Percentiles rank a stretch among this genome's conserved stretches.
Conservation (phyloP, 2,888 invertebrate species). For the Heliconius ethilla region DNA sequence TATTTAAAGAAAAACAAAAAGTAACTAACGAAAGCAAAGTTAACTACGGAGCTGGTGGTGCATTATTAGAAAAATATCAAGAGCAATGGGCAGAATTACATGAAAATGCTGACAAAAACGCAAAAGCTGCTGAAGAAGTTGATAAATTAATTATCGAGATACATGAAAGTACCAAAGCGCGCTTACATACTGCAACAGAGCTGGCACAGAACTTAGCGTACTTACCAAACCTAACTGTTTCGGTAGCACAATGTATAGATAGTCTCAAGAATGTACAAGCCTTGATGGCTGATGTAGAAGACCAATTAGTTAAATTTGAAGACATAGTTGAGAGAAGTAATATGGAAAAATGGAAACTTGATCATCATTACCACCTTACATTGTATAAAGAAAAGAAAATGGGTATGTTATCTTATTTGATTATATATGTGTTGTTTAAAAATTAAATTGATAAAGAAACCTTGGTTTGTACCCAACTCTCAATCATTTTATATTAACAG, state of each 20-base stretch:
- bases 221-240: slow-evolving; percentile 68
- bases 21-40: slow-evolving; percentile 64
- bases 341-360: slow-evolving; percentile 86
- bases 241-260: slow-evolving; percentile 78
- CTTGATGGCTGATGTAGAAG: slow-evolving; percentile 84
- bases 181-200: slow-evolving; percentile 66
- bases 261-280: slow-evolving; percentile 80
- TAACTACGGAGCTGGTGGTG: slow-evolving; percentile 84
- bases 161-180: slow-evolving; percentile 60
- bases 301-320: slow-evolving; percentile 84
- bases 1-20: slow-evolving; percentile 73
- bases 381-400: slow-evolving; percentile 87
- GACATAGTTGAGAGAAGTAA: slow-evolving; percentile 86
- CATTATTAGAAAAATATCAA: slow-evolving; percentile 86
- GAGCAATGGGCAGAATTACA: slow-evolving; percentile 87
- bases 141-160: slow-evolving; percentile 71
- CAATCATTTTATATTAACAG: neutral
- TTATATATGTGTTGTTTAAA: neutral
- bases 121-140: slow-evolving; percentile 81
- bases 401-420: slow-evolving; percentile 68
- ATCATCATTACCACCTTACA: slow-evolving; percentile 87
- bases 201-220: slow-evolving; percentile 64
- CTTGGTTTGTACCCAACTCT: no score
- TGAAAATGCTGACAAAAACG: slow-evolving; percentile 85
- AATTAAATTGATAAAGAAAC: no score